A percentile compares a stretch with the other conserved stretches of the same genome.
Evolutionary conservation across 2,888 invertebrate species (phyloP).

Genomic region (Criorhina ranunculi): DNA sequence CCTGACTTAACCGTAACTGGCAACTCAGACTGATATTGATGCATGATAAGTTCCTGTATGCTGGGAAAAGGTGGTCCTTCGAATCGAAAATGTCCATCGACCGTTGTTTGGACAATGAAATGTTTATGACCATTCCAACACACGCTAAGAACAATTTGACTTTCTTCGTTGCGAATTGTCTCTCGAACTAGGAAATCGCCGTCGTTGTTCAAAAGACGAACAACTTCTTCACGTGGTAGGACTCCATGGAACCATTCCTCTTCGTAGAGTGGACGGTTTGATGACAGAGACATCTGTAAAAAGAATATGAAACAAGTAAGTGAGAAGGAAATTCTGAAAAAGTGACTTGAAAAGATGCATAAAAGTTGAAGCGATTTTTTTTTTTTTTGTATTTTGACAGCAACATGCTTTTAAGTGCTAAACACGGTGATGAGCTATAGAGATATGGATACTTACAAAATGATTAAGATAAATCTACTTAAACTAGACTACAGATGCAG

Average conservation of each 20-base stretch:
- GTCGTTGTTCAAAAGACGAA: slow-evolving; percentile 93
- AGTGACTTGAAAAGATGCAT: background rate
- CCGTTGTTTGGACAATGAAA: slow-evolving; percentile 97
- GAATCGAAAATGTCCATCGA: slow-evolving; percentile 96
- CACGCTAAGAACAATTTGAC: slow-evolving; percentile 96
- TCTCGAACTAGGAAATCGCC: slow-evolving; percentile 98
- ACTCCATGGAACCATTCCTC: slow-evolving; percentile 99
- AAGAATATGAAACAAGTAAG: background rate
- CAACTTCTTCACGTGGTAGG: slow-evolving; percentile 97
- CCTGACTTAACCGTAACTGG: slow-evolving; percentile 97
- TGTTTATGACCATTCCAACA: slow-evolving; percentile 98
- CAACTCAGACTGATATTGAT: slow-evolving; percentile 93
- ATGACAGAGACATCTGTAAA: slow-evolving; percentile 84
- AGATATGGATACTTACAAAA: slow-evolving; percentile 1
- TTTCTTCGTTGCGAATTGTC: slow-evolving; percentile 95
- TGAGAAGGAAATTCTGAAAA: background rate
- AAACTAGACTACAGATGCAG: background rate
- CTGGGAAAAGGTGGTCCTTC: slow-evolving; percentile 97
- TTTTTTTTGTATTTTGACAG: slow-evolving; percentile 4
- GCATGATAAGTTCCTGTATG: slow-evolving; percentile 95
- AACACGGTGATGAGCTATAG: slow-evolving; percentile 45
- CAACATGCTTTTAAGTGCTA: slow-evolving; percentile 30
- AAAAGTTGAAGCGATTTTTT: slow-evolving; percentile 2
- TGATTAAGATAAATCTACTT: background rate
- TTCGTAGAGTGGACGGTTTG: slow-evolving; percentile 91